Conservation (phyloP, 2,113 vertebrate genomes). For the Pitta sordida region DNA sequence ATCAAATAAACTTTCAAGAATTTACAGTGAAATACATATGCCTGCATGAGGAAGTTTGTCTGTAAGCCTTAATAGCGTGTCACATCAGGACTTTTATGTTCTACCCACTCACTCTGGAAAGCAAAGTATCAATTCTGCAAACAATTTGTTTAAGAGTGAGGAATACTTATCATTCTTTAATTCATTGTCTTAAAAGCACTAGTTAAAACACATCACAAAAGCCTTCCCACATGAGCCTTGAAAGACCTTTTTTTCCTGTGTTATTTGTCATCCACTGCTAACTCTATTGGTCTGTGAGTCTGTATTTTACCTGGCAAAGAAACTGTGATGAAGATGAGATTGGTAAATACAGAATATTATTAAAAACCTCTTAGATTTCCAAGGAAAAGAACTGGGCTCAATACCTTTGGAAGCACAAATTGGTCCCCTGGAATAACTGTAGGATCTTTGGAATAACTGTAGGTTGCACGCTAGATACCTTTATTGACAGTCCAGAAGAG, state of each 20-base stretch:
- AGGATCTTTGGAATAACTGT: neutral
- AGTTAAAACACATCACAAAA: neutral
- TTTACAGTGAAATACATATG: neutral
- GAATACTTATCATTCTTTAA: neutral
- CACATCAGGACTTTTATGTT: neutral
- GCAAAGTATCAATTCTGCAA: neutral
- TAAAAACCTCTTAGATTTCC: neutral
- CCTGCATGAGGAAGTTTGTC: neutral
- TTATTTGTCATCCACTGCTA: neutral
- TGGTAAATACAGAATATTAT: neutral
- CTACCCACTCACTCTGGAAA: neutral
- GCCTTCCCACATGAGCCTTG: neutral
- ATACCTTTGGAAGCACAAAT: neutral
- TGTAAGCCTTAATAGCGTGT: neutral
- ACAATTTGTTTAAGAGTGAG: neutral
- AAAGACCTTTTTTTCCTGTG: neutral
- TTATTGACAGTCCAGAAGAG: neutral
- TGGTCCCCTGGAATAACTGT: neutral
- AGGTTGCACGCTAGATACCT: neutral
- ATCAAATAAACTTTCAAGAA: neutral
- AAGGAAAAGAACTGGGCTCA: neutral
- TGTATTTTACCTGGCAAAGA: constrained; percentile 17
- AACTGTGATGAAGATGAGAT: neutral
- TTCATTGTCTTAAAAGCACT: neutral
- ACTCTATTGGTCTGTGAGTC: neutral